These are phyloP conservation scores for Scrobipalpa costella DNA, from an alignment of 2,888 invertebrate species.

Conservation along the genomic window DNA sequence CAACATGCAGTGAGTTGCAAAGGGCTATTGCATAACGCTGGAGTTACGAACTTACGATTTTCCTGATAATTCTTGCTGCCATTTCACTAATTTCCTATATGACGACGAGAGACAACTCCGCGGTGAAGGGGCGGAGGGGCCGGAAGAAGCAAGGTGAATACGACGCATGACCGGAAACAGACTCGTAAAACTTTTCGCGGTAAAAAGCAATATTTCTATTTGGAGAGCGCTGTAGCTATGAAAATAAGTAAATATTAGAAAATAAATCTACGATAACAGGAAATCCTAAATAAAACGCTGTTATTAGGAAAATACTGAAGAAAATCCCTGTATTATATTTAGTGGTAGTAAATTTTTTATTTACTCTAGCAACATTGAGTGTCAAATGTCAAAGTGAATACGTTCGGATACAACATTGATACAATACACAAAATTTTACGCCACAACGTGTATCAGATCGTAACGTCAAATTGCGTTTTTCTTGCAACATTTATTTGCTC, in stretches of 20 bases:
- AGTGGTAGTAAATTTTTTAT: background rate
- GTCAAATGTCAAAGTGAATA: background rate
- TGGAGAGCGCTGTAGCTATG: background rate
- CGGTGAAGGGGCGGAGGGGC: slow-evolving; percentile 48
- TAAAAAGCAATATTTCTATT: background rate
- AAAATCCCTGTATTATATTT: background rate
- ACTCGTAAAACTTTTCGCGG: background rate
- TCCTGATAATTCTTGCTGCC: slow-evolving; percentile 79
- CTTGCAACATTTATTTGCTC: background rate
- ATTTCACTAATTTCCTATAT: slow-evolving; percentile 71
- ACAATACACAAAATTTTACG: background rate
- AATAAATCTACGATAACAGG: background rate
- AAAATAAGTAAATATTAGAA: background rate
- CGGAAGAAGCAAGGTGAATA: slow-evolving; percentile 48
- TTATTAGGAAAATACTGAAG: background rate
- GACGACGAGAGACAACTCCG: slow-evolving; percentile 63
- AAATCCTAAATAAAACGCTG: background rate
- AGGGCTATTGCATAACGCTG: slow-evolving; percentile 52
- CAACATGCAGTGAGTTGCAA: slow-evolving; percentile 58
- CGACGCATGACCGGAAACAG: slow-evolving; percentile 15
- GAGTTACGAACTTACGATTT: slow-evolving; percentile 76
- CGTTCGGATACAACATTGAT: background rate
- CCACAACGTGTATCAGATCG: background rate
- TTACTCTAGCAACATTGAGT: background rate
- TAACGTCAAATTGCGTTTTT: background rate